Base-by-base conservation (phyloP, 2,113 vertebrate genomes). In the Naja naja region DNA sequence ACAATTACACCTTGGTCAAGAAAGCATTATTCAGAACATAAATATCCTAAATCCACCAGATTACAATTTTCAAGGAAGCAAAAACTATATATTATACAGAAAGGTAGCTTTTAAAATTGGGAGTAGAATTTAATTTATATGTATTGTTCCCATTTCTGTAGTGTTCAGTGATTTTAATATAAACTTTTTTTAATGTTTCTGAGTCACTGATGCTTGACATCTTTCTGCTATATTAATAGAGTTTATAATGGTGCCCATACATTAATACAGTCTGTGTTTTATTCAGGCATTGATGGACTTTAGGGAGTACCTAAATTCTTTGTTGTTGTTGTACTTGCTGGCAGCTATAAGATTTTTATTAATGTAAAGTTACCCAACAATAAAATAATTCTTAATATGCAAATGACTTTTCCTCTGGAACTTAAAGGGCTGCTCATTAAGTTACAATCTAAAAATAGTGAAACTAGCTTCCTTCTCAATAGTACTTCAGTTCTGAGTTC, bases 151-250 rank as follows among this genome's bases (percentile, higher is more conserved):
- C 97, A 97, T 97, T 98, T 98, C 97, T 97, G 97, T 98, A 98
- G 97, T 96, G 97, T 97, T 98, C 98, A 98, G 97, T 98, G 97
- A 96, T 98, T 98, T 98, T 98, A 98, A 98, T 98, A 97, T 97
- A 98, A 98, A 98, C 97, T 98, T 98, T 98, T 34, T 81, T 98
- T 98, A 98, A 98, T 98, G 97, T 98, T 98, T 98, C 97, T 97
- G 93, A 94, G 96, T 97, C 96, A 97, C 58, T 97, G 96, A 95
- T 97, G 97, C 98, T 96, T 98, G 96, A 97, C 96, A 94, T 96
- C 96, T 98, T 97, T 98, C 97, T 97, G 96, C 97, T 98, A 96
- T 98, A 98, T 98, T 98, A 98, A 98, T 97, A 97, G 98, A 98
- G 97, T 97, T 98, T 98, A 97, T 97, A 98, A 96, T 96, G 96